phyloP scores from a whole-genome alignment of 1,140 invertebrate species.

The Plodia interpunctella region DNA sequence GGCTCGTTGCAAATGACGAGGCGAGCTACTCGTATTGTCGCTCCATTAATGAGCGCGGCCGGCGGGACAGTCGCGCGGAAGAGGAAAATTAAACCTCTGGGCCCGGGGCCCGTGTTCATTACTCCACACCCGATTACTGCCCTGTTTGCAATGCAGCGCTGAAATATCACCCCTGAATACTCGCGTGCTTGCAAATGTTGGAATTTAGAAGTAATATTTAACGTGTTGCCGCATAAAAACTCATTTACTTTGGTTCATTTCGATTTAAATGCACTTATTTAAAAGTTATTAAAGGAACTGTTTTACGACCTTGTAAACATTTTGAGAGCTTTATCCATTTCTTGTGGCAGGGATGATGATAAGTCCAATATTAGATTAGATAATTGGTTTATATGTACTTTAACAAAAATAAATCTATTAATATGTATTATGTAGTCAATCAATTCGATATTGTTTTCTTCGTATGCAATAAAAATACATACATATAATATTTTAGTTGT shows the following conservation, averaged over 20 bases:
- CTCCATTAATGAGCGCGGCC: slow-evolving; percentile 66
- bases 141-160: slow-evolving; percentile 57
- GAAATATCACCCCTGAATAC: slow-evolving; percentile 43
- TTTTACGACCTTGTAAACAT: too few species aligned
- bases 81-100: slow-evolving; percentile 76
- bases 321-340: too few species aligned
- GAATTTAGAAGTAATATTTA: slow-evolving; percentile 46
- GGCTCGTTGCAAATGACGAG: slow-evolving; percentile 50
- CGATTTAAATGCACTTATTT: too few species aligned
- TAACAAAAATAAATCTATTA: too few species aligned
- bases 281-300: too few species aligned
- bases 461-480: not conserved
- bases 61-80: slow-evolving; percentile 63
- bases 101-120: slow-evolving; percentile 68
- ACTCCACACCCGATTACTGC: slow-evolving; percentile 66
- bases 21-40: slow-evolving; percentile 57
- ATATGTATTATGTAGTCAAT: too few species aligned
- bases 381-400: too few species aligned
- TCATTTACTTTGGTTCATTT: not conserved
- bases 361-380: too few species aligned
- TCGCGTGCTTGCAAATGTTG: slow-evolving; percentile 17
- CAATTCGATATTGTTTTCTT: too few species aligned
- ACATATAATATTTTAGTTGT: not conserved
- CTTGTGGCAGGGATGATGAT: too few species aligned
- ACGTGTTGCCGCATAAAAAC: slow-evolving; percentile 17